Evolutionary conservation across 1,140 invertebrate species (phyloP).

Genomic region (Nasonia vitripennis): DNA sequence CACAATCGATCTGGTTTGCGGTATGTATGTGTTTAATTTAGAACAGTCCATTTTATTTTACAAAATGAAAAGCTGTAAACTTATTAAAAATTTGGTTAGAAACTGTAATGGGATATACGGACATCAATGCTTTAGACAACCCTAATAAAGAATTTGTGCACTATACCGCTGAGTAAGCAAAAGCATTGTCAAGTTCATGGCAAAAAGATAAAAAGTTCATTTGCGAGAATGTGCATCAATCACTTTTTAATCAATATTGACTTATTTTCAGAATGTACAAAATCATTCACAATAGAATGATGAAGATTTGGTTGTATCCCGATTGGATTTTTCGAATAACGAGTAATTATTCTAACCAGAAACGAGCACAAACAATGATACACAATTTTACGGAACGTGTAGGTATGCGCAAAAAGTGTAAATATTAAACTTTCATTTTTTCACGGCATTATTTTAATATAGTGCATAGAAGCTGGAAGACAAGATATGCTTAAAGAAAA

Average conservation of each 20-base stretch:
- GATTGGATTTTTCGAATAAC: slow-evolving; percentile 60
- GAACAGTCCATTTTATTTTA: neutral
- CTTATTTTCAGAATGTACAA: slow-evolving; percentile 65
- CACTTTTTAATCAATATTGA: neutral
- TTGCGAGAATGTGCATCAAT: no score
- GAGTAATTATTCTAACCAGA: slow-evolving; percentile 56
- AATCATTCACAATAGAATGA: slow-evolving; percentile 65
- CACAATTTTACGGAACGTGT: slow-evolving; percentile 65
- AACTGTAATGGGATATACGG: slow-evolving; percentile 71
- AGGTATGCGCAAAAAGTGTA: neutral
- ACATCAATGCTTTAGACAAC: slow-evolving; percentile 57
- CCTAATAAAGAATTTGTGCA: slow-evolving; percentile 65
- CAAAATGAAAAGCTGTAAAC: neutral
- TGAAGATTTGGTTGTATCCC: slow-evolving; percentile 64
- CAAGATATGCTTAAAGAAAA: neutral
- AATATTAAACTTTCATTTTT: neutral
- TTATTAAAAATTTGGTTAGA: slow-evolving; percentile 59
- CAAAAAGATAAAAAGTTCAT: no score
- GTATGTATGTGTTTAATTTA: slow-evolving; percentile 51
- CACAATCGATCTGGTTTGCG: slow-evolving; percentile 62
- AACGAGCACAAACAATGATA: slow-evolving; percentile 58
- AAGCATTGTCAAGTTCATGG: slow-evolving; percentile 9
- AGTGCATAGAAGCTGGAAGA: slow-evolving; percentile 41
- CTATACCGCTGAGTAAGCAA: slow-evolving; percentile 55
- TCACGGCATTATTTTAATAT: neutral